Percentiles rank a stretch among this genome's conserved stretches.
Conservation (phyloP, 1,140 invertebrate species). For the Drosophila nikananu region DNA sequence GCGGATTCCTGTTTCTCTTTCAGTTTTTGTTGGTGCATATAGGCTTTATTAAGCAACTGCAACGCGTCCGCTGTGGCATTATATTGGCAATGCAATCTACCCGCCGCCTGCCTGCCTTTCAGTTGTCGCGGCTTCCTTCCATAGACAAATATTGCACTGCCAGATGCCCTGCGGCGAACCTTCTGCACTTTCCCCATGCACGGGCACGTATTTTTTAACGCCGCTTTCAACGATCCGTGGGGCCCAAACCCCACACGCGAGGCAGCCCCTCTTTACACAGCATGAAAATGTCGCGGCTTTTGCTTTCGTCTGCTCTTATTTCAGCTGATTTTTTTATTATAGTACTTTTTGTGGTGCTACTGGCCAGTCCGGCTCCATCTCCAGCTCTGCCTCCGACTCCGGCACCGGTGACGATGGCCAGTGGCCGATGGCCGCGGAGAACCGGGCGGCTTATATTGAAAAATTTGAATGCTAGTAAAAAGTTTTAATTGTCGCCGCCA, state of each 20-base stretch:
- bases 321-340: conserved; percentile 49
- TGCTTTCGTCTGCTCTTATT: conserved; percentile 59
- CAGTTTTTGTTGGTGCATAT: neutral
- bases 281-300: conserved; percentile 74
- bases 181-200: conserved; percentile 59
- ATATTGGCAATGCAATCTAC: conserved; percentile 47
- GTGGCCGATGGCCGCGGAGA: conserved; percentile 46
- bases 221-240: conserved; percentile 51
- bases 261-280: conserved; percentile 58
- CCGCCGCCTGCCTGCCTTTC: conserved; percentile 1
- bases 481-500: conserved; percentile 78
- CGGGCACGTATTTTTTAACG: conserved; percentile 47
- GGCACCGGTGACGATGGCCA: conserved; percentile 1
- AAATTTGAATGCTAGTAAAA: conserved; percentile 83
- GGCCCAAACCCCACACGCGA: neutral
- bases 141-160: conserved; percentile 77
- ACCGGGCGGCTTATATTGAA: conserved; percentile 75
- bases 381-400: neutral
- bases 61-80: conserved; percentile 52
- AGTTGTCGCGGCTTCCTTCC: conserved; percentile 73
- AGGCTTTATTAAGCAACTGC: conserved; percentile 63
- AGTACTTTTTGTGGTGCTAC: conserved; percentile 24
- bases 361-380: neutral
- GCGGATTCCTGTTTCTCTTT: conserved; percentile 22
- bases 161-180: conserved; percentile 63